Conservation (phyloP, 2,797 vertebrate species). For the Sparus aurata region DNA sequence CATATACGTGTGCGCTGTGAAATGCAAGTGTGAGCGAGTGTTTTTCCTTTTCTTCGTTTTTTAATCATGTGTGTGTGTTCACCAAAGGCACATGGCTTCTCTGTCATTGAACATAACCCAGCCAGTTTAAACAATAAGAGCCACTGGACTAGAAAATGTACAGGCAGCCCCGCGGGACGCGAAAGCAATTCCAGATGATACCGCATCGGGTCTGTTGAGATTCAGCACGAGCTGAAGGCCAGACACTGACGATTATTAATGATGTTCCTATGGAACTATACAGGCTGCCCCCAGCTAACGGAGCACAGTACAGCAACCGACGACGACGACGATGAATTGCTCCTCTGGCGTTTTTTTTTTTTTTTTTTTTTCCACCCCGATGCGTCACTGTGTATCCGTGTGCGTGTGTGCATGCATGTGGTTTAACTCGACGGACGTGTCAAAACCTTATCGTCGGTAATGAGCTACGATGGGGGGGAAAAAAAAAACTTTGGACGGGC, state of each 20-base stretch:
- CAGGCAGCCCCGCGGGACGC: conserved; percentile 66
- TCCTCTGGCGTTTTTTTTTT: conserved; percentile 36
- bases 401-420: conserved; percentile 48
- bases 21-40: conserved; percentile 43
- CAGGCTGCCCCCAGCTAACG: conserved; percentile 67
- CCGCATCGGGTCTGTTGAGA: conserved; percentile 68
- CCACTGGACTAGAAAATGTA: conserved; percentile 77
- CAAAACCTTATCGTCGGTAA: conserved; percentile 60
- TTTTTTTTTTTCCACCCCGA: neutral
- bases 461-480: conserved; percentile 49
- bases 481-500: conserved; percentile 28
- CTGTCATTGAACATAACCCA: conserved; percentile 77
- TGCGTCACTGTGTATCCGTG: conserved; percentile 42
- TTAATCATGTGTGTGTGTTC: conserved; percentile 74
- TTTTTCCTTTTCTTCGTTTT: conserved; percentile 2
- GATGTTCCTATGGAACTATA: conserved; percentile 75
- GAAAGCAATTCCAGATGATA: conserved; percentile 76
- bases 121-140: conserved; percentile 82
- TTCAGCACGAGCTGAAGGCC: conserved; percentile 72
- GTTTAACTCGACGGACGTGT: conserved; percentile 52
- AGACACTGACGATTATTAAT: conserved; percentile 83
- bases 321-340: conserved; percentile 23
- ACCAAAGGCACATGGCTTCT: conserved; percentile 87
- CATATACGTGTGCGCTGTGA: conserved; percentile 51
- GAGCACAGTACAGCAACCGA: conserved; percentile 55